Evolutionary conservation across 2,888 invertebrate species (phyloP).

Genomic region (Athalia rosae): DNA sequence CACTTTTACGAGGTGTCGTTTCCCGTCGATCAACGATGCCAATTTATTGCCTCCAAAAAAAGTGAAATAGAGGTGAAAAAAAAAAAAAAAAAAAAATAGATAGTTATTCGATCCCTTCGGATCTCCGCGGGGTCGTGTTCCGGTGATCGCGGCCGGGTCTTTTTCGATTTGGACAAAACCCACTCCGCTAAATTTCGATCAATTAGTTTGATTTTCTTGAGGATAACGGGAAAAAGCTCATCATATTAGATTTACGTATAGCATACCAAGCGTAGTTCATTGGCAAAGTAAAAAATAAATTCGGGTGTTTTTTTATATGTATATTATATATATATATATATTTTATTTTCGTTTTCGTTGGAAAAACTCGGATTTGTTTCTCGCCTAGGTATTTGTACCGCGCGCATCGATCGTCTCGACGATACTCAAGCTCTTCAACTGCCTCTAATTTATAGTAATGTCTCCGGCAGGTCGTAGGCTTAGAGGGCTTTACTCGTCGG

Average conservation of each 20-base stretch:
- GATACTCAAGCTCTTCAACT: constrained; percentile 40
- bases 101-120: background rate
- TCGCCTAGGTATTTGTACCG: constrained; percentile 9
- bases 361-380: constrained; percentile 3
- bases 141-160: background rate
- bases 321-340: constrained; percentile 15
- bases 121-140: background rate
- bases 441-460: constrained; percentile 43
- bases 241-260: too few relatives aligned
- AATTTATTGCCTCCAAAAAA: constrained; percentile 18
- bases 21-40: constrained; percentile 31
- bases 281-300: too few relatives aligned
- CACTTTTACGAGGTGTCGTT: constrained; percentile 30
- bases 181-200: background rate
- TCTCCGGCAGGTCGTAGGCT: constrained; percentile 38
- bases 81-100: background rate
- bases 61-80: too few relatives aligned
- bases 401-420: constrained; percentile 31
- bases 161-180: background rate
- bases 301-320: background rate
- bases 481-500: constrained; percentile 36
- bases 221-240: too few relatives aligned
- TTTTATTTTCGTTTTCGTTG: background rate
- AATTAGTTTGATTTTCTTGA: background rate
- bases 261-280: too few relatives aligned